phyloP scores from a whole-genome alignment of 1,140 invertebrate species.

The Meloidogyne exigua region DNA sequence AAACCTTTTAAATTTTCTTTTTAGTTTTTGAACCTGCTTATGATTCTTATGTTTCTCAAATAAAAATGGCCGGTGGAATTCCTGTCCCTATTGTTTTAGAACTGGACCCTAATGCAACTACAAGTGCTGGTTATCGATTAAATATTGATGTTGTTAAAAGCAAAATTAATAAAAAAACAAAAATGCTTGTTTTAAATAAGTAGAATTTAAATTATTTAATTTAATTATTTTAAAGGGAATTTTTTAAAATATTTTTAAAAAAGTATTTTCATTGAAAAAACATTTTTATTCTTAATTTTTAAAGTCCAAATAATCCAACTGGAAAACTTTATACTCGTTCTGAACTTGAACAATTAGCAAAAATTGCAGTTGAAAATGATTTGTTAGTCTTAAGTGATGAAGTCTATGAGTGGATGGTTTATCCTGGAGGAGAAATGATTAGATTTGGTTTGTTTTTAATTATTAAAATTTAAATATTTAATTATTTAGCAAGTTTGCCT shows the following conservation, averaged over 20 bases:
- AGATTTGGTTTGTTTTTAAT: conserved; percentile 73
- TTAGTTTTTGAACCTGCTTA: conserved; percentile 98
- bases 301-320: conserved; percentile 61
- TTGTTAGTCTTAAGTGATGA: conserved; percentile 88
- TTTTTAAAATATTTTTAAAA: neutral
- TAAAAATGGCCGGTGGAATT: conserved; percentile 78
- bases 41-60: conserved; percentile 95
- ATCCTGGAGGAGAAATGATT: conserved; percentile 80
- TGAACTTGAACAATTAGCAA: conserved; percentile 75
- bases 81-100: conserved; percentile 83
- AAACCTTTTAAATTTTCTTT: too few species aligned
- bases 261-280: too few species aligned
- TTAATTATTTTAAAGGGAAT: too few species aligned
- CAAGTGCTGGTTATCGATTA: conserved; percentile 82
- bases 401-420: conserved; percentile 97
- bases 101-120: conserved; percentile 65
- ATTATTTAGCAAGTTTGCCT: conserved; percentile 77
- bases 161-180: conserved; percentile 86
- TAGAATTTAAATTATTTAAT: conserved; percentile 81
- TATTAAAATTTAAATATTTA: neutral
- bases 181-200: conserved; percentile 90
- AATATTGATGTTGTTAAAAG: conserved; percentile 78
- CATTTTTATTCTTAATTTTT: too few species aligned
- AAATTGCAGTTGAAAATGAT: conserved; percentile 86
- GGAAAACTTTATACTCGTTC: conserved; percentile 66